Evolutionary conservation across 92 coral and sea anemone genomes (phyloP).

Genomic region (Palythoa grandiflora): DNA sequence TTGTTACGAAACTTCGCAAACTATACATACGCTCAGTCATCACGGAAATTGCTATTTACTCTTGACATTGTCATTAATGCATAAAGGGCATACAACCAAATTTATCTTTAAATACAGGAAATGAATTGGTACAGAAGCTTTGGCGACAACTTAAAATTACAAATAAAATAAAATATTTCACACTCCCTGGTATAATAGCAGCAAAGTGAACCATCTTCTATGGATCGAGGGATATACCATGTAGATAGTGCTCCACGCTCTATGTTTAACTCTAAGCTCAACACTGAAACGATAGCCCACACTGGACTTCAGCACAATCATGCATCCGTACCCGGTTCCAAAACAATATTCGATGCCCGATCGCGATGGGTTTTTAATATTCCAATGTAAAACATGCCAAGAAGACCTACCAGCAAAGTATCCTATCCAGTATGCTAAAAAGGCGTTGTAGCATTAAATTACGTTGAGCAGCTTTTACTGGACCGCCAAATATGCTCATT

Average conservation of each 20-base stretch:
- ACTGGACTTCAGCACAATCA: constrained; percentile 19
- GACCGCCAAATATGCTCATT: neutral
- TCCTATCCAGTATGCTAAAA: neutral
- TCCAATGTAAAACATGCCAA: constrained; percentile 13
- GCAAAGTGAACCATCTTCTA: neutral
- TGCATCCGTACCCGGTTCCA: constrained; percentile 34
- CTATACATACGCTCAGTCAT: neutral
- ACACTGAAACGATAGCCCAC: constrained; percentile 18
- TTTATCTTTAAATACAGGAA: constrained; percentile 10
- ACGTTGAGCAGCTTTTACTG: neutral
- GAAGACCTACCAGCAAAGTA: constrained; percentile 2
- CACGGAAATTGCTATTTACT: constrained; percentile 4
- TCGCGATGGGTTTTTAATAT: neutral
- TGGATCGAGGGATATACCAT: neutral
- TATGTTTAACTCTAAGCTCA: constrained; percentile 19
- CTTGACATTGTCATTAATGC: neutral
- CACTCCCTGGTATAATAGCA: neutral
- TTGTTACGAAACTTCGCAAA: constrained; percentile 19
- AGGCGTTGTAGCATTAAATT: neutral
- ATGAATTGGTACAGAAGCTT: neutral
- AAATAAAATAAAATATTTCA: neutral
- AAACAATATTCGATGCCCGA: constrained; percentile 28
- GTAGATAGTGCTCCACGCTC: neutral
- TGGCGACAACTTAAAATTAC: neutral
- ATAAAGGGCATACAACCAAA: constrained; percentile 1